Evolutionary conservation across 2,888 invertebrate genomes (phyloP).

Genomic region (Chrysolina americana): DNA sequence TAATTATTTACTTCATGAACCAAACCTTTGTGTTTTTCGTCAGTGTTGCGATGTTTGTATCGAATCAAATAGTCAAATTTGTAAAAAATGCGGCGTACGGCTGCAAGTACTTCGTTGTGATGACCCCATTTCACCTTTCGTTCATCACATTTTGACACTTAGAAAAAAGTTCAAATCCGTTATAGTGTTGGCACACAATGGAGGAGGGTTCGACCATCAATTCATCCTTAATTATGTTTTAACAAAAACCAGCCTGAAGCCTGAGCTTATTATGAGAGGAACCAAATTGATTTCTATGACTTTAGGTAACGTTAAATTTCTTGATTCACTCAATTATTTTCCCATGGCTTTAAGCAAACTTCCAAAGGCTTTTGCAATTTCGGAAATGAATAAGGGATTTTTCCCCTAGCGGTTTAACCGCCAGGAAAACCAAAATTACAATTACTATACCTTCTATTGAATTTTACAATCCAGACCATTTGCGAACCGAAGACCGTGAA

Average conservation of each 20-base stretch:
- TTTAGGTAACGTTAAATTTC: constrained; percentile 45
- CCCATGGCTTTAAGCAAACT: constrained; percentile 48
- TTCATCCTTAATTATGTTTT: constrained; percentile 41
- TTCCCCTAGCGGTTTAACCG: constrained; percentile 53
- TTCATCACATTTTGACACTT: neutral
- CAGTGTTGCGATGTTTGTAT: constrained; percentile 30
- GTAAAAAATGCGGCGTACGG: neutral
- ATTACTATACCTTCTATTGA: constrained; percentile 31
- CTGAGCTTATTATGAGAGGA: constrained; percentile 47
- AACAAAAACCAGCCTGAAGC: constrained; percentile 36
- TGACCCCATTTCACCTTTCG: neutral
- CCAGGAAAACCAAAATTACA: constrained; percentile 37
- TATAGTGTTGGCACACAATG: constrained; percentile 36
- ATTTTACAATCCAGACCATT: constrained; percentile 34
- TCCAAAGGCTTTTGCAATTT: constrained; percentile 44
- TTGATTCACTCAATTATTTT: constrained; percentile 57
- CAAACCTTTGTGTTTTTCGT: constrained; percentile 10
- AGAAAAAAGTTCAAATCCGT: neutral
- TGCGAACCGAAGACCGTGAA: constrained; percentile 23
- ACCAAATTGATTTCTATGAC: constrained; percentile 45
- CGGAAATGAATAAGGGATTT: constrained; percentile 46
- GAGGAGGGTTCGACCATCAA: constrained; percentile 39
- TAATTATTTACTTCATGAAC: constrained; percentile 23
- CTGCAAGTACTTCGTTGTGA: neutral
- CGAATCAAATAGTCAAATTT: neutral